phyloP scores from a whole-genome alignment of 2,113 vertebrate species.

The Pygoscelis adeliae region DNA sequence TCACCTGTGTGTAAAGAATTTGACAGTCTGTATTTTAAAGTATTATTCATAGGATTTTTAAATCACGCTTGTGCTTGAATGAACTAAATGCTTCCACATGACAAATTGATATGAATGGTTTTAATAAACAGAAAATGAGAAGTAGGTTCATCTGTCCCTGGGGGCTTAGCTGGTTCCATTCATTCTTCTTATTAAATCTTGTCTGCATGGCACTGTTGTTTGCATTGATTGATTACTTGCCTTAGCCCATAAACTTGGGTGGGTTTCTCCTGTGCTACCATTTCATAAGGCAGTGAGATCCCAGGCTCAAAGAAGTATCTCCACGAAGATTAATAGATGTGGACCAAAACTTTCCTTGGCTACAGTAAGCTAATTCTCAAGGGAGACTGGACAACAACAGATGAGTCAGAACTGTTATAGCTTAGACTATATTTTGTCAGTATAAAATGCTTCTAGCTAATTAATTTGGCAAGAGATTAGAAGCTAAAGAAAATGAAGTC shows the following conservation, averaged over 20 bases:
- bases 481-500: constrained; percentile 22
- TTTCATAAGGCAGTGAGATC: background rate
- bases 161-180: constrained; percentile 13
- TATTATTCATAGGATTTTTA: constrained; percentile 43
- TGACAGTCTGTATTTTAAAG: constrained; percentile 17
- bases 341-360: background rate
- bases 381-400: background rate
- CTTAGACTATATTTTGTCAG: background rate
- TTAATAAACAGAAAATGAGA: constrained; percentile 66
- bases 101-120: constrained; percentile 59
- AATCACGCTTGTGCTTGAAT: constrained; percentile 38
- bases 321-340: background rate
- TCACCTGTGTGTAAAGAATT: background rate
- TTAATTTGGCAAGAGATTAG: constrained; percentile 56
- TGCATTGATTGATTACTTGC: background rate
- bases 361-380: background rate
- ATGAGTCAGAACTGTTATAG: constrained; percentile 9
- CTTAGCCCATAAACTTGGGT: background rate
- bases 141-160: constrained; percentile 40
- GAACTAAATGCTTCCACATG: constrained; percentile 29
- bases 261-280: background rate
- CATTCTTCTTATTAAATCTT: constrained; percentile 16
- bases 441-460: constrained; percentile 24
- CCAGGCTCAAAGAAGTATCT: background rate
- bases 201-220: background rate